Percentiles rank a stretch among this genome's conserved stretches.
Evolutionary conservation across 2,888 invertebrate genomes (phyloP).

Genomic region (Himalopsyche tibetana): DNA sequence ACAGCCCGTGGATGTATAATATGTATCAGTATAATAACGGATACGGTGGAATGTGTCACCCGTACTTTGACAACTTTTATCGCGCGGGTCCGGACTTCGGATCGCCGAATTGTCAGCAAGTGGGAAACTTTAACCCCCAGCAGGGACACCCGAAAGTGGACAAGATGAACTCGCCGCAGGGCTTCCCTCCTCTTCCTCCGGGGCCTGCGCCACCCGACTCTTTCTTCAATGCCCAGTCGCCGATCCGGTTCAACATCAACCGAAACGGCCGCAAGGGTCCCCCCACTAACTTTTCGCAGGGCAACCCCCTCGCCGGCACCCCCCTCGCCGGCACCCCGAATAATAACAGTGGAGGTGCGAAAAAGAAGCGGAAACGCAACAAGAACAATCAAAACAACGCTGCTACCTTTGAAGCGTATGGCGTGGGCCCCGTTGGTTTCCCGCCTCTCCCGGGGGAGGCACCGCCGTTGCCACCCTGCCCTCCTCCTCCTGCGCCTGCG

Average conservation of each 20-base stretch:
- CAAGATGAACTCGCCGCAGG: slow-evolving; percentile 69
- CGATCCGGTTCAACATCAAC: slow-evolving; percentile 75
- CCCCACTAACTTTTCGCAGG: slow-evolving; percentile 32
- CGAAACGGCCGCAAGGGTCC: slow-evolving; percentile 63
- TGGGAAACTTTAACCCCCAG: slow-evolving; percentile 67
- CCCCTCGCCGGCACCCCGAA: slow-evolving; percentile 72
- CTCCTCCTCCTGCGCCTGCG: slow-evolving; percentile 72
- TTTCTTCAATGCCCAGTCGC: slow-evolving; percentile 72
- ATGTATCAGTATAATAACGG: slow-evolving; percentile 66
- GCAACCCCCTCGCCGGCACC: slow-evolving; percentile 69
- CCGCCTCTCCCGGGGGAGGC: slow-evolving; percentile 79
- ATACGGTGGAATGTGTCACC: slow-evolving; percentile 74
- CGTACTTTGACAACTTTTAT: slow-evolving; percentile 76
- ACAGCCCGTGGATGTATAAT: slow-evolving; percentile 72
- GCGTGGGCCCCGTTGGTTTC: slow-evolving; percentile 70
- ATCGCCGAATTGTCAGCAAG: slow-evolving; percentile 50
- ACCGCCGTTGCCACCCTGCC: slow-evolving; percentile 76
- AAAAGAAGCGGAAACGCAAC: slow-evolving; percentile 87
- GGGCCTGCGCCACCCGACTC: slow-evolving; percentile 70
- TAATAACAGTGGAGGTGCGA: slow-evolving; percentile 76
- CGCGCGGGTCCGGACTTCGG: slow-evolving; percentile 68
- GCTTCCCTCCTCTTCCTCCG: slow-evolving; percentile 66
- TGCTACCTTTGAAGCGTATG: slow-evolving; percentile 69
- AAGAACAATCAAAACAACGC: slow-evolving; percentile 75
- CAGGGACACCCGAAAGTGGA: slow-evolving; percentile 66